Evolutionary conservation across 92 coral and sea anemone species (phyloP).

Genomic region (Blastomussa wellsi): DNA sequence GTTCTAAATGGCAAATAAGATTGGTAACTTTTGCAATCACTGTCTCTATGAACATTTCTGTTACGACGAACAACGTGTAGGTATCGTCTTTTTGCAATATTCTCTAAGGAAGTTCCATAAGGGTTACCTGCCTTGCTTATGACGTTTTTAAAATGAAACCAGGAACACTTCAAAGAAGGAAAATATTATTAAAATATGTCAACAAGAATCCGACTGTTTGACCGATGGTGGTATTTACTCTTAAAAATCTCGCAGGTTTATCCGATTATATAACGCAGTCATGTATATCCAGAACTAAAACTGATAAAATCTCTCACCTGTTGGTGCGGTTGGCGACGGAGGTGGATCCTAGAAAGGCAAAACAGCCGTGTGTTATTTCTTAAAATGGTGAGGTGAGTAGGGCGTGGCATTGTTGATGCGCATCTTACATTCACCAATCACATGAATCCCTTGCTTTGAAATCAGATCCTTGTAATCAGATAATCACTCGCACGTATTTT

Average conservation of each 20-base stretch:
- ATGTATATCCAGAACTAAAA: background rate
- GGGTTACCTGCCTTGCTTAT: no score
- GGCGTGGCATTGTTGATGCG: background rate
- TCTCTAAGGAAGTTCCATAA: no score
- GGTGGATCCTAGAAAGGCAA: slow-evolving; percentile 6
- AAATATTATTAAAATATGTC: no score
- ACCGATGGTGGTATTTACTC: no score
- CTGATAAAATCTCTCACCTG: background rate
- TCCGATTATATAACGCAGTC: no score
- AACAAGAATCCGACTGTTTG: no score
- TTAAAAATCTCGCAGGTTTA: no score
- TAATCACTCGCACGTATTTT: background rate
- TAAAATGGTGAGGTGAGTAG: background rate
- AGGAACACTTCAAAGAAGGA: background rate
- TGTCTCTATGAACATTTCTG: background rate
- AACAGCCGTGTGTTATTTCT: background rate
- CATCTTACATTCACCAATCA: background rate
- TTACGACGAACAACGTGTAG: background rate
- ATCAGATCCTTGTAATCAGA: background rate
- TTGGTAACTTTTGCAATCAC: background rate
- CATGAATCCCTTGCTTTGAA: no score
- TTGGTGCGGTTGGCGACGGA: background rate
- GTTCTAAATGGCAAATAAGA: slow-evolving; percentile 16
- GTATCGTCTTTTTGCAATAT: background rate
- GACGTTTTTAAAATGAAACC: no score